phyloP scores from a whole-genome alignment of 2,113 vertebrate species.

The Taxidea taxus region DNA sequence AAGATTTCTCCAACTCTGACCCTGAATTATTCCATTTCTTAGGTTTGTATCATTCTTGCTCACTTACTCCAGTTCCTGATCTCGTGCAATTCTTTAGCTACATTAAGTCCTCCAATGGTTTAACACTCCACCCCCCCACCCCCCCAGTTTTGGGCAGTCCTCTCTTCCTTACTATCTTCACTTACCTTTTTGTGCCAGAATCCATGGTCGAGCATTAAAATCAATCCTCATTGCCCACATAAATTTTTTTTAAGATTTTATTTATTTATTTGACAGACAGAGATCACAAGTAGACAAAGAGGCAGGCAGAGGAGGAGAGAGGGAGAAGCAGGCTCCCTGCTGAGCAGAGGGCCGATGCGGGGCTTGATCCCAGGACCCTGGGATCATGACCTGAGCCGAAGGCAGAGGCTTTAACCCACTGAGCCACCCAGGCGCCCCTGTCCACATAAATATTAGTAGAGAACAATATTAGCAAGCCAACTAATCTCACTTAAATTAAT shows the following conservation, averaged over 20 bases:
- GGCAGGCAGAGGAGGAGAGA: too few relatives aligned
- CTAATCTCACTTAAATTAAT: not conserved
- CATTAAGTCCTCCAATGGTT: not conserved
- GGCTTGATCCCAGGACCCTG: too few relatives aligned
- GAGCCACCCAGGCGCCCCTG: too few relatives aligned
- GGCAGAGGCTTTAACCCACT: too few relatives aligned
- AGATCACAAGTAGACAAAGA: too few relatives aligned
- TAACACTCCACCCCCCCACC: too few relatives aligned
- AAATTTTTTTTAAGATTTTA: too few relatives aligned
- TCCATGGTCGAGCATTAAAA: not conserved
- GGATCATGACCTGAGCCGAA: too few relatives aligned
- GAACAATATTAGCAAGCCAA: not conserved
- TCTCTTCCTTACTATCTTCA: not conserved
- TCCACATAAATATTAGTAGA: not conserved
- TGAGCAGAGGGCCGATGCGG: too few relatives aligned
- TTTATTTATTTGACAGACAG: too few relatives aligned
- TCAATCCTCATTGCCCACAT: not conserved
- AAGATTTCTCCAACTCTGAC: not conserved
- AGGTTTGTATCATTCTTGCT: not conserved
- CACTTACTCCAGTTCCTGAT: not conserved
- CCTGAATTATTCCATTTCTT: not conserved
- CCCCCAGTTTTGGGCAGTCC: not conserved
- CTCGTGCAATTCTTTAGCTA: not conserved
- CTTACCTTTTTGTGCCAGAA: not conserved
- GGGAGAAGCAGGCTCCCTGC: too few relatives aligned